Conservation (phyloP, 2,888 invertebrate species). For the Hirudinaria manillensis region DNA sequence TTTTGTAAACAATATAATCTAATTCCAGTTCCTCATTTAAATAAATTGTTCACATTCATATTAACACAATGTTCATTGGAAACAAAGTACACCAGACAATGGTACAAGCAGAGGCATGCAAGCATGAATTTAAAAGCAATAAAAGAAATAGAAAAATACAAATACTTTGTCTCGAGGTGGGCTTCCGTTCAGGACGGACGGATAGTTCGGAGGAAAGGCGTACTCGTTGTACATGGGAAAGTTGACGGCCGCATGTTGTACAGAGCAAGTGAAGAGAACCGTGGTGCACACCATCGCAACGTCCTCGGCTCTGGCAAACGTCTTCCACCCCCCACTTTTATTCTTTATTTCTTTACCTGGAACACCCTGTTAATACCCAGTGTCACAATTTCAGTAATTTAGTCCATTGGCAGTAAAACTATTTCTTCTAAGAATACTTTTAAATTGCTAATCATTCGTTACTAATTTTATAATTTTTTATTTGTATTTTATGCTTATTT, state of each 20-base stretch:
- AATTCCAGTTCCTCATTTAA: neutral
- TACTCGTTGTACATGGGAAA: slow-evolving; percentile 47
- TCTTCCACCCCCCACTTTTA: neutral
- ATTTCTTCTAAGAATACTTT: neutral
- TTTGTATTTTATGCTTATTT: neutral
- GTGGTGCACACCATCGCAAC: slow-evolving; percentile 35
- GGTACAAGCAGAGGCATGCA: no score
- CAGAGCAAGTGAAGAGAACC: slow-evolving; percentile 41
- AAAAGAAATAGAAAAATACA: no score
- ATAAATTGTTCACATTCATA: neutral
- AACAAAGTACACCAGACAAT: no score
- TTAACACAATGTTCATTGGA: neutral
- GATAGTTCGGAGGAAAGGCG: slow-evolving; percentile 46
- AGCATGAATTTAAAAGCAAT: no score
- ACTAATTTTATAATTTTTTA: neutral
- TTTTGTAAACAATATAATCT: neutral
- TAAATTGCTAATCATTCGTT: no score
- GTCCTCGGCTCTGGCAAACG: slow-evolving; percentile 36
- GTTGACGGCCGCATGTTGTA: slow-evolving; percentile 44
- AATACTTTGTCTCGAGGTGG: slow-evolving; percentile 40
- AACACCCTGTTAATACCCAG: slow-evolving; percentile 36
- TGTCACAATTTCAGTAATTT: neutral
- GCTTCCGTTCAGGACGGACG: slow-evolving; percentile 38
- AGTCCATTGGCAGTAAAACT: neutral
- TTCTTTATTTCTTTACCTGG: slow-evolving; percentile 36